Evolutionary conservation across 2,797 vertebrate genomes (phyloP).

Genomic region (Orientallactaga sibirica): DNA sequence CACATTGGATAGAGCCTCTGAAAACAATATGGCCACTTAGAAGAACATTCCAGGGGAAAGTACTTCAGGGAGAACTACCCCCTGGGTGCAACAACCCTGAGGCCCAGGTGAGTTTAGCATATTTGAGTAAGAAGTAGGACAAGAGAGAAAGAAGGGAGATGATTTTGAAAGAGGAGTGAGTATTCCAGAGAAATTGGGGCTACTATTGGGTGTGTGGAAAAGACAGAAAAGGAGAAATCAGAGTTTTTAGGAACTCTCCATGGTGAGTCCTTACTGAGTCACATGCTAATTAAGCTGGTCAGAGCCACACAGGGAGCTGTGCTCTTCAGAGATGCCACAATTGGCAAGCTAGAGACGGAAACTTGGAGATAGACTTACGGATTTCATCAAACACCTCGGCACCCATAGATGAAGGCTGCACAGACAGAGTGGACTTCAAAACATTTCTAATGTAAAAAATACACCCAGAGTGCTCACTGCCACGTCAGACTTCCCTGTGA

Average conservation of each 20-base stretch:
- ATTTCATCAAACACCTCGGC: neutral
- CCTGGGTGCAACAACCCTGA: neutral
- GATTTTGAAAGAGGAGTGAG: neutral
- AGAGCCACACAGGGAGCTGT: neutral
- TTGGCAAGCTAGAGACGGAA: too few relatives aligned
- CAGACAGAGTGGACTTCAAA: neutral
- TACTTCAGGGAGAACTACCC: too few relatives aligned
- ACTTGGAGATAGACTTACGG: neutral
- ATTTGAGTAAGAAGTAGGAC: neutral
- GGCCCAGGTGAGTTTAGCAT: neutral
- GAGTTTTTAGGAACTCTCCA: neutral
- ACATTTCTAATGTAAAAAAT: constrained; percentile 27
- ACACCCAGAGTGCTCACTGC: neutral
- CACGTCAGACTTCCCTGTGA: rapidly evolving
- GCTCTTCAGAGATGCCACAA: too few relatives aligned
- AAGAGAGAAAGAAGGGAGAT: neutral
- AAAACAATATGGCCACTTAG: neutral
- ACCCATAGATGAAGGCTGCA: neutral
- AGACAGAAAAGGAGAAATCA: neutral
- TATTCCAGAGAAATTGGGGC: neutral
- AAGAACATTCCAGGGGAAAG: neutral
- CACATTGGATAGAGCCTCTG: neutral
- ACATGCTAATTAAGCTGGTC: neutral
- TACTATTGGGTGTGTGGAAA: too few relatives aligned
- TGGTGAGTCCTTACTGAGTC: neutral